These are phyloP conservation scores for Hypselothyrea guttata DNA, from an alignment of 2,888 invertebrate species.

Conservation along the genomic window DNA sequence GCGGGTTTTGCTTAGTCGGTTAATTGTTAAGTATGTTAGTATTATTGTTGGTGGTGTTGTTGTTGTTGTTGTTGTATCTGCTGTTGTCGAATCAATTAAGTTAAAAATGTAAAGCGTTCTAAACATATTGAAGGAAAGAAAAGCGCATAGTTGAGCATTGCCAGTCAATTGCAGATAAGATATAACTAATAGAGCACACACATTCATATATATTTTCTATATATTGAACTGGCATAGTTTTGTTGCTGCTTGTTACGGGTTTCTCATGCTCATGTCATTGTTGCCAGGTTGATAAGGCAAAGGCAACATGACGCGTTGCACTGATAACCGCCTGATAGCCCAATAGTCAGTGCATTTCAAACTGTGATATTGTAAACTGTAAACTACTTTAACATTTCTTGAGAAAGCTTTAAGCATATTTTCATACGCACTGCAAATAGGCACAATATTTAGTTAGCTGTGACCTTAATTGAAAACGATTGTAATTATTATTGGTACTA, in stretches of 20 bases:
- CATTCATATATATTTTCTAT: neutral
- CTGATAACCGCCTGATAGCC: constrained; percentile 33
- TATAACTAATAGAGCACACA: constrained; percentile 45
- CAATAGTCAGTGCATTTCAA: constrained; percentile 25
- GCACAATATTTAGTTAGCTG: too few relatives aligned
- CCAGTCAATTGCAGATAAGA: constrained; percentile 61
- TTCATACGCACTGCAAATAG: neutral
- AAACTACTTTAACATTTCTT: neutral
- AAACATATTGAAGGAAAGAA: constrained; percentile 37
- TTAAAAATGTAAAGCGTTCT: constrained; percentile 47
- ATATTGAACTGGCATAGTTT: constrained; percentile 62
- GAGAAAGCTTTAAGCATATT: neutral
- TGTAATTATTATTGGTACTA: too few relatives aligned
- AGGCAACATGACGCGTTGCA: constrained; percentile 53
- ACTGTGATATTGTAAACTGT: constrained; percentile 29
- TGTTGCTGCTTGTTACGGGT: constrained; percentile 30
- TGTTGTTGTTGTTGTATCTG: constrained; percentile 9
- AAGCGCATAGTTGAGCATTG: constrained; percentile 49
- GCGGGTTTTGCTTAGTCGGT: constrained; percentile 22
- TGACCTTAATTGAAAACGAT: too few relatives aligned
- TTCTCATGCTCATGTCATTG: constrained; percentile 49
- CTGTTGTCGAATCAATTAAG: constrained; percentile 54
- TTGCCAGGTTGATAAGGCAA: constrained; percentile 69
- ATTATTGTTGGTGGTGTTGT: constrained; percentile 9
- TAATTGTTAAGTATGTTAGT: constrained; percentile 12